Evolutionary conservation across 2,113 vertebrate genomes (phyloP), one percentile per base, ranked within the genome.

Genomic region (Paralichthys olivaceus): DNA sequence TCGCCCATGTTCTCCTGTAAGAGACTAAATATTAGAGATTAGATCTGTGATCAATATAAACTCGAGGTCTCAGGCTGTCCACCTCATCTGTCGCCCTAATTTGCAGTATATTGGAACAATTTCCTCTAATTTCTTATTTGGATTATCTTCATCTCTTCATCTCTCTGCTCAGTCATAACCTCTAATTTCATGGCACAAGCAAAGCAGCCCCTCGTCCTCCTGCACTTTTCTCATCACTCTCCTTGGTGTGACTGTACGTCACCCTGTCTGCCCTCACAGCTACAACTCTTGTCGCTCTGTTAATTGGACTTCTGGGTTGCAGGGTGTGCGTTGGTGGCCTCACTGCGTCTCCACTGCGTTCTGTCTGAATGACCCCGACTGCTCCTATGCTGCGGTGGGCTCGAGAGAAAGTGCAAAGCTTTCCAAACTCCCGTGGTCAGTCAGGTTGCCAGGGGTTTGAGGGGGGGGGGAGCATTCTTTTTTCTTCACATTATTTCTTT

Each of bases 391-490:
- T 89, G 79, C 49, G 80, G 76, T 83, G 37, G 66, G 49, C 64
- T 70, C 68, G 57, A 69, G 65, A 84, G 75, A 84, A 78, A 78
- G 43, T 82, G 56, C 57, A 75, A 73, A 53, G 55, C 72, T 76
- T 75, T 90, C 86, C 92, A 92, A 85, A 88, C 80, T 84, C 69
- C 75, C 57, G 88, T 67, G 91, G 92, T 92, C 70, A 69, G 75
- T 73, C 67, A 15, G 64, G 72, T 71, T 90, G 88, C 87, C 89
- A 91, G 80, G 80, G 69, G 11, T 57, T 61, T 19, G 45, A 19
- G 19, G 45, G 5, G 45, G 14, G 45, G 17, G 28, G 68, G 72
- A n/a, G 69, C 71, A 81, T 81, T 86, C 86, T 49, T 49, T 49
- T 49, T 49, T 49, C 19, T 49, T 20, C 19, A 49, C 79, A 77